Evolutionary conservation across 2,113 vertebrate species (phyloP), one percentile per base, ranked within the genome.

Genomic region (Aspiorhynchus laticeps): DNA sequence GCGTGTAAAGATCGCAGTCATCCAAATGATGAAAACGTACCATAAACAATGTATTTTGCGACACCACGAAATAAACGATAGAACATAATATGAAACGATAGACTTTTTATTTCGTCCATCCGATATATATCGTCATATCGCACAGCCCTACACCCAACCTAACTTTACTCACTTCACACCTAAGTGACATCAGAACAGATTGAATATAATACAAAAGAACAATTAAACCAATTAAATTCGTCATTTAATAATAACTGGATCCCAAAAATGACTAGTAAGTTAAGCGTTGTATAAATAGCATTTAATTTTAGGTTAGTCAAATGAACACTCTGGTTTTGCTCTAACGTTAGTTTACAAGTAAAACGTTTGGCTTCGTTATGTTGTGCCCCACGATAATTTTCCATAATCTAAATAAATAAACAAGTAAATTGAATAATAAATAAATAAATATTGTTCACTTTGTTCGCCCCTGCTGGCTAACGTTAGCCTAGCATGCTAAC

Each of bases 401-500:
- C 4, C 21, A 19, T 73, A 9, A 73, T n/a, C 5, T 5, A 17
- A 51, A 46, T 15, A n/a, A 43, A 6, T 6, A 26, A 8, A 43
- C 2, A 74, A 9, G 41, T 0, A n/a, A 75, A 75, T 36, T 41
- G 56, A 61, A n/a, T 4, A 1, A 7, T 48, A 48, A 46, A 46
- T n/a, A 46, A n/a, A 80, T 7, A 43, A 14, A 3, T 33, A 36
- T 11, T 71, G 43, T 36, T 73, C 28, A 33, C 24, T 36, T 53
- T 26, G 21, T 69, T 53, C 31, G 26, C 63, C 28, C 15, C 31
- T 21, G 9, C 43, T 53, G 56, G 69, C 48, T 53, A 59, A 26
- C 48, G 43, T 74, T 84, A 84, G 67, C 82, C 21, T 53, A 59
- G 31, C 82, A 12, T 28, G 82, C 82, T 74, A 74, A 12, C 31